These are phyloP conservation scores for Nymphalis polychloros DNA, from an alignment of 2,888 invertebrate species.

Conservation along the genomic window DNA sequence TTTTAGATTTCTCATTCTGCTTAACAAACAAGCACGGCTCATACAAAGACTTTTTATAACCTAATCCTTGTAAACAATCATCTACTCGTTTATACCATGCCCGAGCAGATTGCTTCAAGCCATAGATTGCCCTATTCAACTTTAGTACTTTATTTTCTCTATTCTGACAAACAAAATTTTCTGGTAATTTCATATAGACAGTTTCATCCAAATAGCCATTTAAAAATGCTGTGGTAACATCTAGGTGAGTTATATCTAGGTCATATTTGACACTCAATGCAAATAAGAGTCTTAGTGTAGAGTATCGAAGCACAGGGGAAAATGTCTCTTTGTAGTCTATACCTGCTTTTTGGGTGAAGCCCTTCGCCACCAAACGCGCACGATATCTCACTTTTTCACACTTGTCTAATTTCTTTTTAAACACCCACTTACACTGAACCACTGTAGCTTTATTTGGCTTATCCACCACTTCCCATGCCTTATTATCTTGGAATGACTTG, in stretches of 20 bases:
- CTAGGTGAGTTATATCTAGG: not conserved
- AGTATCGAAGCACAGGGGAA: slow-evolving; percentile 9
- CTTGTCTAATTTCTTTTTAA: slow-evolving; percentile 1
- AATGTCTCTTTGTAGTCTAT: slow-evolving; percentile 13
- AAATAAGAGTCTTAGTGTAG: slow-evolving; percentile 12
- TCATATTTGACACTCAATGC: not conserved
- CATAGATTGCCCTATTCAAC: too few relatives aligned
- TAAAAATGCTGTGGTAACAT: slow-evolving; percentile 6
- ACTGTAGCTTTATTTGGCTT: slow-evolving; percentile 16
- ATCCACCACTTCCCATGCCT: slow-evolving; percentile 22
- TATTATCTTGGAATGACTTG: slow-evolving; percentile 23
- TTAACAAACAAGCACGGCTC: too few relatives aligned
- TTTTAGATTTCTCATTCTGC: too few relatives aligned
- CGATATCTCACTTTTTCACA: slow-evolving; percentile 5
- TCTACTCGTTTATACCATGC: too few relatives aligned
- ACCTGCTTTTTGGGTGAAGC: slow-evolving; percentile 9
- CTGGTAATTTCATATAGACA: too few relatives aligned
- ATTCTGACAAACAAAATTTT: too few relatives aligned
- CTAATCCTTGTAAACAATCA: too few relatives aligned
- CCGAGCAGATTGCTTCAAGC: too few relatives aligned
- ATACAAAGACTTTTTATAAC: too few relatives aligned
- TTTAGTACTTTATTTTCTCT: too few relatives aligned
- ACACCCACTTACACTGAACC: slow-evolving; percentile 16
- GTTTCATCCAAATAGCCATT: slow-evolving; percentile 9
- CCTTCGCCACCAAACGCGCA: slow-evolving; percentile 11